phyloP scores from a whole-genome alignment of 23 tunicate genomes.

The Trididemnum clinides region DNA sequence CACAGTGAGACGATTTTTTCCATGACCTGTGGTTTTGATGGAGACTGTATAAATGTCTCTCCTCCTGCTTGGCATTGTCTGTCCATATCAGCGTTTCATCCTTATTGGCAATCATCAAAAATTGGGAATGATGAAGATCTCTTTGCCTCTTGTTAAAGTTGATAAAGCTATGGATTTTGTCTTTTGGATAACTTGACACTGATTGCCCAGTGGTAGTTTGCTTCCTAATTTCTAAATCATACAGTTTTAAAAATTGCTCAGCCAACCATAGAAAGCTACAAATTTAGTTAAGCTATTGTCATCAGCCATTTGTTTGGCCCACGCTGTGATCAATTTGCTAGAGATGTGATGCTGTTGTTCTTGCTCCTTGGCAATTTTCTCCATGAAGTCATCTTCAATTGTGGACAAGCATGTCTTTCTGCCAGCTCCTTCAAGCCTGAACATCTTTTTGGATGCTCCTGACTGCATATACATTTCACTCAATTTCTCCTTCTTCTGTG shows the following conservation, averaged over 20 bases:
- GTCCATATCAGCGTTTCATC: conserved; percentile 32
- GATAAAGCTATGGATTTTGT: not conserved
- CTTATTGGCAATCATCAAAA: conserved; percentile 22
- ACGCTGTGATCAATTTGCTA: conserved; percentile 34
- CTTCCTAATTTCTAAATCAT: conserved; percentile 19
- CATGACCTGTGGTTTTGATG: too few relatives aligned
- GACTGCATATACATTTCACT: conserved; percentile 7
- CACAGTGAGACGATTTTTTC: conserved; percentile 6
- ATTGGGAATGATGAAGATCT: not conserved
- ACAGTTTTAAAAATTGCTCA: not conserved
- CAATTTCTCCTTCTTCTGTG: conserved; percentile 37
- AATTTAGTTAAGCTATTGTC: conserved; percentile 10
- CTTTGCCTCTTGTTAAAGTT: conserved; percentile 4
- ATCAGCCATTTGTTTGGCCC: conserved; percentile 53
- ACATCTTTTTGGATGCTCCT: conserved; percentile 49
- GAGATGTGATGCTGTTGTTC: conserved; percentile 57
- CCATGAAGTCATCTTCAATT: conserved; percentile 48
- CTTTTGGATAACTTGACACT: not conserved
- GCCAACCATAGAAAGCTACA: conserved; percentile 27
- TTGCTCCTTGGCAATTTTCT: conserved; percentile 37
- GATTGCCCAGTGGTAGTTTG: conserved; percentile 36
- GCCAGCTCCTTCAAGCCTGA: conserved; percentile 39
- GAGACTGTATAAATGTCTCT: too few relatives aligned
- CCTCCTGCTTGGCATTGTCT: conserved; percentile 34
- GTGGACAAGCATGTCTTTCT: not conserved